Conservation (phyloP, 2,113 vertebrate genomes). For the Tetrao urogallus region DNA sequence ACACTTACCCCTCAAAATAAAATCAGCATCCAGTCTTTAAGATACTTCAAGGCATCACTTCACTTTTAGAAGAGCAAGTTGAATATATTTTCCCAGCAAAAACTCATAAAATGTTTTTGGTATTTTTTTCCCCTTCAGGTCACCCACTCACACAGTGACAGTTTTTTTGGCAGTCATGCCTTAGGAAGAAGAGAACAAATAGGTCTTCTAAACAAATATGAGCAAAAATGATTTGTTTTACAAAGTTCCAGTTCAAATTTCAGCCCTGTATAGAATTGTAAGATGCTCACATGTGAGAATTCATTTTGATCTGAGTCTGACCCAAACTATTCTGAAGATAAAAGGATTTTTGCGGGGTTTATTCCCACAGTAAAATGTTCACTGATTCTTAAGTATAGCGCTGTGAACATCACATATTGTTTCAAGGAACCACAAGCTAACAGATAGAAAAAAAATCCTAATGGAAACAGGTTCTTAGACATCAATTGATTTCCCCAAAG, state of each 20-base stretch:
- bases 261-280: background rate
- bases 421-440: background rate
- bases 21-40: conserved; percentile 14
- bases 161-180: background rate
- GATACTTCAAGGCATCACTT: background rate
- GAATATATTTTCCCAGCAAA: background rate
- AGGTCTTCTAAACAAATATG: background rate
- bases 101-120: background rate
- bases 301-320: background rate
- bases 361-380: background rate
- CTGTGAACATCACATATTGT: background rate
- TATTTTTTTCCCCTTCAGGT: background rate
- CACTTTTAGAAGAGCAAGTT: background rate
- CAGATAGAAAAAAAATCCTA: background rate
- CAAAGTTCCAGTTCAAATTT: background rate
- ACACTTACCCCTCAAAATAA: background rate
- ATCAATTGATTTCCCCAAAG: background rate
- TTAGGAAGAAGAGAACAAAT: conserved; percentile 10
- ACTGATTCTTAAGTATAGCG: background rate
- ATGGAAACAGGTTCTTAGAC: background rate
- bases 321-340: background rate
- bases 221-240: background rate
- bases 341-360: background rate
- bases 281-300: background rate
- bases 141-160: background rate